Evolutionary conservation across 2,797 vertebrate species (phyloP).

Genomic region (Sebastes vulpes): DNA sequence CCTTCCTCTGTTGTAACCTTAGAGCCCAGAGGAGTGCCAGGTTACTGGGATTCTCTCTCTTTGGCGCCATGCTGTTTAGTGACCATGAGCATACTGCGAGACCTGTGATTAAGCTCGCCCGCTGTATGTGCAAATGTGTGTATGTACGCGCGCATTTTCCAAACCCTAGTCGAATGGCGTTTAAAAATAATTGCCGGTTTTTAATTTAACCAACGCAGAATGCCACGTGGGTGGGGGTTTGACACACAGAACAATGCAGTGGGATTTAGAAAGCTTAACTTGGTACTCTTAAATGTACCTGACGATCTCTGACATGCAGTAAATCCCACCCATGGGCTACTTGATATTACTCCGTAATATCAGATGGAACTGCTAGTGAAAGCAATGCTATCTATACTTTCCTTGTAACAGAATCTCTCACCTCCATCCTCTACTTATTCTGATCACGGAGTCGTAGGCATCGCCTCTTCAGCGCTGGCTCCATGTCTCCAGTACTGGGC

Average conservation of each 20-base stretch:
- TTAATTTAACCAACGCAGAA: slow-evolving; percentile 19
- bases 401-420: slow-evolving; percentile 50
- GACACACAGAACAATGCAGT: slow-evolving; percentile 8
- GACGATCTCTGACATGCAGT: not conserved
- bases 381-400: slow-evolving; percentile 8
- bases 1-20: slow-evolving; percentile 76
- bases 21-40: slow-evolving; percentile 74
- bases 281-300: slow-evolving; percentile 3
- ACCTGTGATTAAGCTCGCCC: slow-evolving; percentile 65
- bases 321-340: not conserved
- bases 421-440: slow-evolving; percentile 91
- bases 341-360: not conserved
- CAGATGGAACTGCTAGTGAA: slow-evolving; percentile 1
- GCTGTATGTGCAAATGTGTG: slow-evolving; percentile 38
- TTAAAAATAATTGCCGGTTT: slow-evolving; percentile 44
- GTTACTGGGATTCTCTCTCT: slow-evolving; percentile 80
- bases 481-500: slow-evolving; percentile 90
- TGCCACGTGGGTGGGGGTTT: not conserved
- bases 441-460: slow-evolving; percentile 98
- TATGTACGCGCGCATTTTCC: slow-evolving; percentile 34
- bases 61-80: slow-evolving; percentile 81
- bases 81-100: slow-evolving; percentile 60
- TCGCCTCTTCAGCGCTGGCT: slow-evolving; percentile 96
- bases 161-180: slow-evolving; percentile 6
- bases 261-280: not conserved